phyloP scores from a whole-genome alignment of 2,113 vertebrate species.

The Cyprinodon tularosa region DNA sequence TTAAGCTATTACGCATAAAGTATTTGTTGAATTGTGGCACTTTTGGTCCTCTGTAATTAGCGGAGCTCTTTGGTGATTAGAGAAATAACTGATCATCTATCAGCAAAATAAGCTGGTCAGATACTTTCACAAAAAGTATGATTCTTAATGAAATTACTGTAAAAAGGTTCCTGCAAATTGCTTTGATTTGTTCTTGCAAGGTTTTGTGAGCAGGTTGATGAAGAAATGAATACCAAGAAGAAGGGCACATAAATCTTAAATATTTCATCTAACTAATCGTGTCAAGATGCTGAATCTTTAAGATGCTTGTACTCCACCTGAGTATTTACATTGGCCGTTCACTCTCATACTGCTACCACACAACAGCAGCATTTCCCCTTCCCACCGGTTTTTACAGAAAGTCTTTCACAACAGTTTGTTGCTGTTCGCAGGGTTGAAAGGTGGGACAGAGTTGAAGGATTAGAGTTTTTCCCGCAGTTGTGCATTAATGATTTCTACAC shows the following conservation, averaged over 20 bases:
- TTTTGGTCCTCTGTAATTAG: background rate
- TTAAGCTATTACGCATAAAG: background rate
- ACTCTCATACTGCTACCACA: background rate
- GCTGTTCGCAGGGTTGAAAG: background rate
- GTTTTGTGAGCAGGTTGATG: background rate
- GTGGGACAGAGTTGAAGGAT: background rate
- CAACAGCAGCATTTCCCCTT: background rate
- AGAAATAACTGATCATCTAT: background rate
- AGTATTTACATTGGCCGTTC: background rate
- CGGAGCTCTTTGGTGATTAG: background rate
- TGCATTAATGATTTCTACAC: conserved; percentile 25
- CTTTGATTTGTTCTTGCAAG: background rate
- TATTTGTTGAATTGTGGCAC: background rate
- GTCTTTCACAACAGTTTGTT: background rate
- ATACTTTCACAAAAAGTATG: background rate
- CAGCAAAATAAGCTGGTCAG: background rate
- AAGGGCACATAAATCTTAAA: background rate
- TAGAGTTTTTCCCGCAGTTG: conserved; percentile 12
- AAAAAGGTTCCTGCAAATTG: background rate
- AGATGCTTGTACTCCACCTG: background rate
- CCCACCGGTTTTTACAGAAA: background rate
- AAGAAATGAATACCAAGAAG: background rate
- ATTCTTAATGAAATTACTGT: background rate
- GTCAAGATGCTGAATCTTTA: background rate
- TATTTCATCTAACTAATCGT: background rate